phyloP scores from a whole-genome alignment of 2,797 vertebrate genomes.

The Aldrovandia affinis region DNA sequence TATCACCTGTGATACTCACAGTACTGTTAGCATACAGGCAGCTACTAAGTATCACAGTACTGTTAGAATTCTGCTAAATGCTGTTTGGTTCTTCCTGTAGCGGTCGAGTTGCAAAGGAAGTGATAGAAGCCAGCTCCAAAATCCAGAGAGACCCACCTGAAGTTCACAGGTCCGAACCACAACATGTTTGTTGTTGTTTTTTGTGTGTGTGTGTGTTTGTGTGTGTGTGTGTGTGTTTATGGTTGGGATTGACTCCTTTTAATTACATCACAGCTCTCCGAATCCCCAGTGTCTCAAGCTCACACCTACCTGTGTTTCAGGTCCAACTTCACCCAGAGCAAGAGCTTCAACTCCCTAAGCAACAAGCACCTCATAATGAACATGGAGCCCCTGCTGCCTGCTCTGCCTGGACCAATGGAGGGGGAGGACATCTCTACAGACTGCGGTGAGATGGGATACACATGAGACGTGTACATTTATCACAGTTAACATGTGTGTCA shows the following conservation, averaged over 20 bases:
- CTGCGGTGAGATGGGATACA: constrained; percentile 72
- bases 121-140: constrained; percentile 95
- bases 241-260: neutral
- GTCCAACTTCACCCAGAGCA: constrained; percentile 87
- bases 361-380: constrained; percentile 98
- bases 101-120: constrained; percentile 95
- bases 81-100: constrained; percentile 62
- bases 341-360: constrained; percentile 89
- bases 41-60: neutral
- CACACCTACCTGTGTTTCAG: constrained; percentile 71
- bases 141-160: constrained; percentile 93
- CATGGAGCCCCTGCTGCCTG: constrained; percentile 92
- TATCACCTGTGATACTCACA: neutral
- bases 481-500: no score
- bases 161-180: constrained; percentile 81
- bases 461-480: neutral
- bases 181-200: neutral
- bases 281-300: neutral
- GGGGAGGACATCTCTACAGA: constrained; percentile 79
- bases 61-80: constrained; percentile 18
- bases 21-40: neutral
- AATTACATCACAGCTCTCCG: neutral
- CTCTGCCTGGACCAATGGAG: constrained; percentile 84
- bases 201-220: neutral
- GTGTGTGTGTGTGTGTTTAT: neutral